These are phyloP conservation scores for Malurus elegans DNA, from an alignment of 2,113 vertebrate species.

Conservation along the genomic window DNA sequence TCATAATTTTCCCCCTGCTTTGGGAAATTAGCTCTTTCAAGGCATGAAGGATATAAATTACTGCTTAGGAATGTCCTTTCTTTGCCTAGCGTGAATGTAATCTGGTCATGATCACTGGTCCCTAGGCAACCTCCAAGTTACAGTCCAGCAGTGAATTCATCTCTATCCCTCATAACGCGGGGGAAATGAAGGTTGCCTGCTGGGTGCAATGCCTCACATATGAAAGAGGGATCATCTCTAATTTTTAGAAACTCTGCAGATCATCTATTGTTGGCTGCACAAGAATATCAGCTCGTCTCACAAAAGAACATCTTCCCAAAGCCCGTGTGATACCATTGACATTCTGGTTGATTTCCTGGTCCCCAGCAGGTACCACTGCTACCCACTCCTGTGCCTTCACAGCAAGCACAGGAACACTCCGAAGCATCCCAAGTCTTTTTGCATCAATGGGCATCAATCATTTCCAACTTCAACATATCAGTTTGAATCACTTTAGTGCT, in stretches of 20 bases:
- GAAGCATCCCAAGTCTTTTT: not conserved
- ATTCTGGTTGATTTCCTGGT: not conserved
- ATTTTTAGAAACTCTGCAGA: not conserved
- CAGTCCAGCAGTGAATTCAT: conserved; percentile 37
- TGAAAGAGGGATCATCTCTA: not conserved
- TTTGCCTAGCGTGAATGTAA: conserved; percentile 49
- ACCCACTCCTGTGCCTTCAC: not conserved
- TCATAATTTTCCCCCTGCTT: conserved; percentile 57
- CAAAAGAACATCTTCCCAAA: not conserved
- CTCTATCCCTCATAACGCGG: not conserved
- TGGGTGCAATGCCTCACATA: not conserved
- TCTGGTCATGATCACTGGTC: conserved; percentile 49
- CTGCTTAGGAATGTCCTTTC: conserved; percentile 55
- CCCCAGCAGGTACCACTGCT: not conserved
- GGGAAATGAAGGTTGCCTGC: not conserved
- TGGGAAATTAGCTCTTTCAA: conserved; percentile 63
- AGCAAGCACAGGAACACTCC: not conserved
- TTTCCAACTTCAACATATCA: not conserved
- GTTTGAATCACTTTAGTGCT: not conserved
- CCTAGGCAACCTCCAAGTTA: conserved; percentile 49
- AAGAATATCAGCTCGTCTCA: not conserved
- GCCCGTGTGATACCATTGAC: rapidly evolving
- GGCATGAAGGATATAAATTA: conserved; percentile 59
- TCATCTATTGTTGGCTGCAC: not conserved
- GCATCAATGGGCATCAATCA: not conserved